These are phyloP conservation scores for Dolichomitus sp. DNA, from an alignment of 2,888 invertebrate genomes.

Conservation along the genomic window DNA sequence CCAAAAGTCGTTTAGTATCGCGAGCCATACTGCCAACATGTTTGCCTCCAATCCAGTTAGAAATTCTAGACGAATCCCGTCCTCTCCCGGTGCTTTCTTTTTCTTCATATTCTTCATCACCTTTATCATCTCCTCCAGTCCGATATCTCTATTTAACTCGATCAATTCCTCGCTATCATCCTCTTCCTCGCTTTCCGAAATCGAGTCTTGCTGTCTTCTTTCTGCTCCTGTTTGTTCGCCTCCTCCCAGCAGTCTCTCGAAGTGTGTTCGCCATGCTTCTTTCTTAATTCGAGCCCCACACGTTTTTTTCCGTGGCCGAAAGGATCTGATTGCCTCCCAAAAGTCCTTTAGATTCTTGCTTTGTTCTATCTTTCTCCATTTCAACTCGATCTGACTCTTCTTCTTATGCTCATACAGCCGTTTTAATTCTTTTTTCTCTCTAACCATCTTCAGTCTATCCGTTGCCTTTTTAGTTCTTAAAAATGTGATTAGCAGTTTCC, in stretches of 20 bases:
- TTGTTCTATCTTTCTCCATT: conserved; percentile 7
- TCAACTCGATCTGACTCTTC: background rate
- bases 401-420: background rate
- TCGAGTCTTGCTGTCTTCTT: background rate
- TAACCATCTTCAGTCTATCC: background rate
- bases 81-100: conserved; percentile 49
- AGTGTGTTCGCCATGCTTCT: background rate
- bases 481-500: background rate
- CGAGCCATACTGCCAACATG: background rate
- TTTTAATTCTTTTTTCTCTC: conserved; percentile 4
- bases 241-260: background rate
- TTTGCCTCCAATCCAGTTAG: background rate
- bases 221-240: background rate
- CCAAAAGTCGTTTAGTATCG: conserved; percentile 43
- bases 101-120: conserved; percentile 43
- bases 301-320: background rate
- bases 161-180: background rate
- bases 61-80: conserved; percentile 46
- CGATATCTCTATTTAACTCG: conserved; percentile 48
- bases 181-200: background rate
- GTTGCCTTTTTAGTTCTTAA: background rate
- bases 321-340: conserved; percentile 10
- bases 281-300: background rate
- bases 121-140: conserved; percentile 27
- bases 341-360: background rate